These are phyloP conservation scores for Tuta absoluta DNA, from an alignment of 2,888 invertebrate genomes.

Conservation along the genomic window DNA sequence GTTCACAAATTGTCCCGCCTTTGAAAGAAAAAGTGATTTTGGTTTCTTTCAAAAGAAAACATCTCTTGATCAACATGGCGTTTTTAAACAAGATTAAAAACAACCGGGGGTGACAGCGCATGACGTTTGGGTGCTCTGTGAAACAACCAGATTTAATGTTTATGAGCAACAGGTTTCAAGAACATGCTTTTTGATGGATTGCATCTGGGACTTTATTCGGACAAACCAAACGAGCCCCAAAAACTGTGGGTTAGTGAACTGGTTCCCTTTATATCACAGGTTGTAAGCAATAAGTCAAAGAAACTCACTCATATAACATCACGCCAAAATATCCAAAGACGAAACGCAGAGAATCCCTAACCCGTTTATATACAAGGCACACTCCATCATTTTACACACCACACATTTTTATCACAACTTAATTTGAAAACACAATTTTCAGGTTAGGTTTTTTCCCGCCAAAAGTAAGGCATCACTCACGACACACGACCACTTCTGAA, in stretches of 20 bases:
- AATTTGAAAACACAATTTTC: constrained; percentile 16
- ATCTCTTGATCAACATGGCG: neutral
- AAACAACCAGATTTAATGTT: neutral
- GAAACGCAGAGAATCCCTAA: constrained; percentile 40
- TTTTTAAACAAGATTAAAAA: neutral
- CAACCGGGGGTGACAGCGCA: no score
- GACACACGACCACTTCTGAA: constrained; percentile 54
- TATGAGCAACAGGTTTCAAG: neutral
- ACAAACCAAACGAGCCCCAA: constrained; percentile 9
- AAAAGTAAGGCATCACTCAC: constrained; percentile 60
- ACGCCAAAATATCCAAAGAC: constrained; percentile 60
- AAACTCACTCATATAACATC: constrained; percentile 72
- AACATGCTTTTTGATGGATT: constrained; percentile 25
- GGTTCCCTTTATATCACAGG: constrained; percentile 13
- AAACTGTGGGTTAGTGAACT: constrained; percentile 19
- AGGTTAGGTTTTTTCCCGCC: constrained; percentile 60
- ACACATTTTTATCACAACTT: constrained; percentile 32
- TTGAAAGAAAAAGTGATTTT: neutral
- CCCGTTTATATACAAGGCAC: constrained; percentile 31
- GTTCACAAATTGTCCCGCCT: neutral
- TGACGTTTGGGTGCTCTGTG: no score
- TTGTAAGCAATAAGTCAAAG: constrained; percentile 16
- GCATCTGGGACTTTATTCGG: neutral
- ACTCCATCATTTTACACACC: constrained; percentile 58
- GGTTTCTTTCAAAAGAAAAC: neutral